Percentiles rank a stretch among this genome's conserved stretches.
Evolutionary conservation across 2,797 vertebrate genomes (phyloP).

Genomic region (Syngnathus acus): DNA sequence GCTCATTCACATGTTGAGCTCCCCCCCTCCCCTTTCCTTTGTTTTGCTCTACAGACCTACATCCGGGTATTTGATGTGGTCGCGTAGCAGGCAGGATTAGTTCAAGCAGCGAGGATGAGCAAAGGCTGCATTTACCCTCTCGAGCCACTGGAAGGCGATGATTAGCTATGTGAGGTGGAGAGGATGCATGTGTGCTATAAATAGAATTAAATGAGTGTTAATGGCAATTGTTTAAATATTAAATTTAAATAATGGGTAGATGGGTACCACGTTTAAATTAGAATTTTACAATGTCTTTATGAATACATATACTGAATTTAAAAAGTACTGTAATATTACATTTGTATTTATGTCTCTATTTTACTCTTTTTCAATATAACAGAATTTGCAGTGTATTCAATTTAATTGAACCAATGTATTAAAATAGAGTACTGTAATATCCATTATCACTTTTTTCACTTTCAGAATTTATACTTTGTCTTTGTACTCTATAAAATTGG

Average conservation of each 20-base stretch:
- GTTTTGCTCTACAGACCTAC: constrained; percentile 50
- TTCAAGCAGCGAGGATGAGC: constrained; percentile 6
- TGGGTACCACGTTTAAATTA: background rate
- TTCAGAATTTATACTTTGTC: no score
- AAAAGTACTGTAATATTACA: background rate
- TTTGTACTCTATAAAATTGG: background rate
- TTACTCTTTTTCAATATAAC: background rate
- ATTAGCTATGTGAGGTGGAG: constrained; percentile 51
- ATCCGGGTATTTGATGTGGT: constrained; percentile 53
- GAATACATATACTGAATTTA: background rate
- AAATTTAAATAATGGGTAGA: background rate
- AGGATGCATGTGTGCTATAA: constrained; percentile 11
- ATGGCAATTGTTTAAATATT: background rate
- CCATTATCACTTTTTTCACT: no score
- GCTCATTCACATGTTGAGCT: background rate
- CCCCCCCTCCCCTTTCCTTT: constrained; percentile 32
- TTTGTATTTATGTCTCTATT: background rate
- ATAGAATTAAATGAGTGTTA: background rate
- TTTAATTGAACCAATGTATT: background rate
- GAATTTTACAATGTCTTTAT: background rate
- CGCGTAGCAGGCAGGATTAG: constrained; percentile 15
- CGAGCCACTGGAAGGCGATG: constrained; percentile 71
- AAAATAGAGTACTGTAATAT: background rate
- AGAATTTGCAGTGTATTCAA: background rate
- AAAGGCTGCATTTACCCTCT: constrained; percentile 52